A percentile compares a stretch with the other conserved stretches of the same genome.
These are phyloP conservation scores for Diorhabda sublineata DNA, from an alignment of 1,140 invertebrate genomes.

Conservation along the genomic window DNA sequence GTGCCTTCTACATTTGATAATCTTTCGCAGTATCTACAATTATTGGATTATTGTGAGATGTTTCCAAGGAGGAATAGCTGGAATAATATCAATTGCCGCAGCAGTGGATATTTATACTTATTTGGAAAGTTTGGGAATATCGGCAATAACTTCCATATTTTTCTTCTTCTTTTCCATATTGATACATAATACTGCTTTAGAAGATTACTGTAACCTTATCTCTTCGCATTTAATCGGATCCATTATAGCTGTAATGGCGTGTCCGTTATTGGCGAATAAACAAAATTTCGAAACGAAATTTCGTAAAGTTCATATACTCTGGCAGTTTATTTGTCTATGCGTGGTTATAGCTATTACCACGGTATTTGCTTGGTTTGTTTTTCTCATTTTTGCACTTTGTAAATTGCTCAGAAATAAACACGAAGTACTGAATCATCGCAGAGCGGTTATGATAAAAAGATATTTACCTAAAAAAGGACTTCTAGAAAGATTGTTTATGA, in stretches of 20 bases:
- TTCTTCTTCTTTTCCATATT: conserved; percentile 26
- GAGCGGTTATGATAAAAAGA: conserved; percentile 23
- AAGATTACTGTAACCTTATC: conserved; percentile 36
- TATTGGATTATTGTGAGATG: conserved; percentile 35
- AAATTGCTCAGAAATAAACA: conserved; percentile 21
- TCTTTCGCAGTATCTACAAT: conserved; percentile 27
- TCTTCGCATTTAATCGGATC: conserved; percentile 33
- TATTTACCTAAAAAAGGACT: conserved; percentile 21
- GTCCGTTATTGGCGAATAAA: conserved; percentile 16
- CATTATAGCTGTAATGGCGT: conserved; percentile 20
- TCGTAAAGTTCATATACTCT: conserved; percentile 21
- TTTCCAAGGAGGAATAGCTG: conserved; percentile 33
- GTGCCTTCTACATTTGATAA: conserved; percentile 24
- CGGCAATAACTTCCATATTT: conserved; percentile 21
- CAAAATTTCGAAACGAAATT: conserved; percentile 21
- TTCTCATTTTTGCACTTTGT: conserved; percentile 16
- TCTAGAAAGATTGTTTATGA: conserved; percentile 24
- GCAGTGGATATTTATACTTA: conserved; percentile 31
- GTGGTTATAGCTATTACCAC: conserved; percentile 17
- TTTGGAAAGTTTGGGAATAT: conserved; percentile 22
- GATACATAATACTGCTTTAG: conserved; percentile 29
- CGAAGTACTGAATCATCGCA: conserved; percentile 26
- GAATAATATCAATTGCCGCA: conserved; percentile 26
- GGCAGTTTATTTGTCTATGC: conserved; percentile 28
- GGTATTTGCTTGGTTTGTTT: conserved; percentile 18